phyloP scores from a whole-genome alignment of 2,888 invertebrate genomes.

The Pammene fasciana region DNA sequence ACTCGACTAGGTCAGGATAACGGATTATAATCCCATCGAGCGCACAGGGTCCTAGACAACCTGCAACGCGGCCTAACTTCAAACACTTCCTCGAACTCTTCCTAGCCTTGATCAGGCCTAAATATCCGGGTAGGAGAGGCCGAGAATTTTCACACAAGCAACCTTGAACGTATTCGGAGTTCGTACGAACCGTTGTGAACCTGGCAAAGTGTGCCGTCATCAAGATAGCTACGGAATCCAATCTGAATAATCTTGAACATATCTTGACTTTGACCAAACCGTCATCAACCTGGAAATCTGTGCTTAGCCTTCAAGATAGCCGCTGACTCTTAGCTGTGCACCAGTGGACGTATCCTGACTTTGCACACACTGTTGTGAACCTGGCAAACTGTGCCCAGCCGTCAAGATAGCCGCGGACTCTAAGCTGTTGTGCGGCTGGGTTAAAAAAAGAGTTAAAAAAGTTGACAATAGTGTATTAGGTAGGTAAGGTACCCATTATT shows the following conservation, averaged over 20 bases:
- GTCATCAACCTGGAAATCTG: slow-evolving; percentile 31
- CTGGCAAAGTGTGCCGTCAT: slow-evolving; percentile 4
- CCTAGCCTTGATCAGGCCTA: slow-evolving; percentile 1
- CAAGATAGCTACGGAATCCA: too few relatives aligned
- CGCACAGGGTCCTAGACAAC: background rate
- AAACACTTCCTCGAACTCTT: slow-evolving; percentile 9
- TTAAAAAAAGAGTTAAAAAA: too few relatives aligned
- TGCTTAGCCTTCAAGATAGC: too few relatives aligned
- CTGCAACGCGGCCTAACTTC: background rate
- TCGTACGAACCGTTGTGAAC: slow-evolving; percentile 37
- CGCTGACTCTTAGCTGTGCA: too few relatives aligned
- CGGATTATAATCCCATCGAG: background rate
- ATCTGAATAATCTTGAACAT: slow-evolving; percentile 6
- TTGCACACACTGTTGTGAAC: too few relatives aligned
- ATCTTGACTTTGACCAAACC: slow-evolving; percentile 24
- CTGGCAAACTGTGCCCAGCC: too few relatives aligned
- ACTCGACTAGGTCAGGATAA: background rate
- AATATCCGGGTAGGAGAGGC: background rate
- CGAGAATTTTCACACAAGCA: background rate
- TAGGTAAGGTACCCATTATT: background rate
- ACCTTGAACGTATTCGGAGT: slow-evolving; percentile 7
- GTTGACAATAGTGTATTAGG: too few relatives aligned
- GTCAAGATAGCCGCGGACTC: too few relatives aligned
- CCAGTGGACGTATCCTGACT: too few relatives aligned
- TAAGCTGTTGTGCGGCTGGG: too few relatives aligned